Evolutionary conservation across 2,113 vertebrate genomes (phyloP).

Genomic region (Ctenodactylus gundi): DNA sequence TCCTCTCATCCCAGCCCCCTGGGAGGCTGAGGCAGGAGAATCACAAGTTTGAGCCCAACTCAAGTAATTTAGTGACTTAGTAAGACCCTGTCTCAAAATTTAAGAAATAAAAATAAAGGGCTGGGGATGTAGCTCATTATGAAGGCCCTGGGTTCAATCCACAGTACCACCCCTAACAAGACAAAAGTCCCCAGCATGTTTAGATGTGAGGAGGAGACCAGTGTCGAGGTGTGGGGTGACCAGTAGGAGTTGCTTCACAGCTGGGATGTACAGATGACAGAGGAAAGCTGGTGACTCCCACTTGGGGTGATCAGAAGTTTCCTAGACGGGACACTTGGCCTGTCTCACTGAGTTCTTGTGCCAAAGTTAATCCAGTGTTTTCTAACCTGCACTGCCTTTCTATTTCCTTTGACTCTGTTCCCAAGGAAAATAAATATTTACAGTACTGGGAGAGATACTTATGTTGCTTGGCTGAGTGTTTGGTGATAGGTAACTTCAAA

Average conservation of each 20-base stretch:
- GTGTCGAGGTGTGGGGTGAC: rapidly evolving
- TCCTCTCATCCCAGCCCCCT: no score
- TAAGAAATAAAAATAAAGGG: no score
- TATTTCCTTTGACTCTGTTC: slow-evolving; percentile 45
- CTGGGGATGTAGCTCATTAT: no score
- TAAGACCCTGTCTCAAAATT: no score
- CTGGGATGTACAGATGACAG: background rate
- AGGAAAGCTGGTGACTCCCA: background rate
- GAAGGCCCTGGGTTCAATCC: no score
- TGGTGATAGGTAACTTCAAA: slow-evolving; percentile 14
- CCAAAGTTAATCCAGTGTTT: slow-evolving; percentile 19
- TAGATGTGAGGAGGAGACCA: background rate
- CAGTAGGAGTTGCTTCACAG: background rate
- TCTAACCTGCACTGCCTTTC: background rate
- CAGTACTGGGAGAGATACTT: background rate
- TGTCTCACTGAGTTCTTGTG: background rate
- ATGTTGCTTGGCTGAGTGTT: background rate
- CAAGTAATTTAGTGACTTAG: no score
- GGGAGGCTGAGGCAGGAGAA: no score
- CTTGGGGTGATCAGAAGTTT: background rate
- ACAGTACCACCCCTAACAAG: no score
- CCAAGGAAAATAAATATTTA: slow-evolving; percentile 53
- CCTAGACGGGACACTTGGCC: background rate
- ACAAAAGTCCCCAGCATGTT: no score
- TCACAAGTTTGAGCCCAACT: no score